Evolutionary conservation across 1,140 invertebrate species (phyloP).

Genomic region (Cydia splendana): DNA sequence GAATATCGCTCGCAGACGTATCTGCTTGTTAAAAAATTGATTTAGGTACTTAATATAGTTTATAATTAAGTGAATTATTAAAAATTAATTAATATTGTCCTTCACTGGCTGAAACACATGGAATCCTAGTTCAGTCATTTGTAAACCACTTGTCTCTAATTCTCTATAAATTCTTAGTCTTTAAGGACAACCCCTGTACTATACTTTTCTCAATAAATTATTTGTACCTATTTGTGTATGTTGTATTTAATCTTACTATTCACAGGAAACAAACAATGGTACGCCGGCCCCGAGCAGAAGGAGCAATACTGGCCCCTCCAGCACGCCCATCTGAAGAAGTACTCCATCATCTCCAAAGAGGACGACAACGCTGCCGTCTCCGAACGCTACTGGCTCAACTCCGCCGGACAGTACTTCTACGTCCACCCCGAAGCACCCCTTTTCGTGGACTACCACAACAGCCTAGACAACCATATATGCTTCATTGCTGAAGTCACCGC

Average conservation of each 20-base stretch:
- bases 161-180: too few species aligned
- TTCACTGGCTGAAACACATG: too few species aligned
- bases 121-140: too few species aligned
- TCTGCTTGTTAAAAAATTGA: too few species aligned
- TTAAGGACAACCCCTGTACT: too few species aligned
- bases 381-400: slow-evolving; percentile 87
- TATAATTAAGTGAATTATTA: too few species aligned
- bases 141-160: too few species aligned
- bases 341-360: slow-evolving; percentile 82
- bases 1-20: too few species aligned
- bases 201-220: too few species aligned
- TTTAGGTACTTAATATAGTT: too few species aligned
- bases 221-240: too few species aligned
- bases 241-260: slow-evolving; percentile 3
- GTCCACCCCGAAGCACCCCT: slow-evolving; percentile 82
- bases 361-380: slow-evolving; percentile 81
- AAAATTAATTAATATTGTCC: too few species aligned
- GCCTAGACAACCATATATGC: slow-evolving; percentile 76
- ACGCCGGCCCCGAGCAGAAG: slow-evolving; percentile 81
- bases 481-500: slow-evolving; percentile 76
- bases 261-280: slow-evolving; percentile 78
- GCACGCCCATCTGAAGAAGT: slow-evolving; percentile 80
- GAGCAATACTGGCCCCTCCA: slow-evolving; percentile 85
- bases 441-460: slow-evolving; percentile 84
- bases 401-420: slow-evolving; percentile 82